Evolutionary conservation across 1,140 invertebrate genomes (phyloP).

Genomic region (Mesaphorura yosii): DNA sequence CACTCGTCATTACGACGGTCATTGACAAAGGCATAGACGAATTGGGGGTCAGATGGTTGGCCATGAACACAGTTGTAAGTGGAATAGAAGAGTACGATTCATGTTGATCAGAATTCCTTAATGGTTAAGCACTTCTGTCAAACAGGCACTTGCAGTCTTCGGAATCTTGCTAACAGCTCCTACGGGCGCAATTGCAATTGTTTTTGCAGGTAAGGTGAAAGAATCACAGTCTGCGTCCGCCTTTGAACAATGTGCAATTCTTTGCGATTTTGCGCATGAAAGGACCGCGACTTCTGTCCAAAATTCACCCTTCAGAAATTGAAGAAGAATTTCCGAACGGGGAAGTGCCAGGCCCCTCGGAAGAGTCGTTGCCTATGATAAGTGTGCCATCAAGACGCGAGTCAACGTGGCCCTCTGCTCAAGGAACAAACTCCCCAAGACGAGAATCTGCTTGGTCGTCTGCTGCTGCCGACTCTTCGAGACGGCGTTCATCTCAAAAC

Average conservation of each 20-base stretch:
- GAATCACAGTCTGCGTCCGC: too few relatives aligned
- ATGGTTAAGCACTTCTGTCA: too few relatives aligned
- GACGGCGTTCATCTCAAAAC: too few relatives aligned
- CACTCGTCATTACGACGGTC: constrained; percentile 7
- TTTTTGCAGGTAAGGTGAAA: constrained; percentile 33
- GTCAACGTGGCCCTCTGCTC: background rate
- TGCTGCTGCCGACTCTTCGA: too few relatives aligned
- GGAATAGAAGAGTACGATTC: too few relatives aligned
- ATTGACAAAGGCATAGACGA: background rate
- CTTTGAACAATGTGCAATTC: too few relatives aligned
- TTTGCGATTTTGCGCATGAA: background rate
- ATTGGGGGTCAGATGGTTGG: background rate
- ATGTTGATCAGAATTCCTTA: too few relatives aligned
- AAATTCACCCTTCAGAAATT: background rate
- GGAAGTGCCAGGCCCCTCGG: background rate
- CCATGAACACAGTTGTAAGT: constrained; percentile 34
- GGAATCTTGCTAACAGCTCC: constrained; percentile 43
- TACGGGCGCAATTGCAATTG: constrained; percentile 38
- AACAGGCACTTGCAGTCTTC: constrained; percentile 41
- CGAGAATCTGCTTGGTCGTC: too few relatives aligned
- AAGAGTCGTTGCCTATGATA: background rate
- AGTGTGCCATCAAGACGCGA: background rate
- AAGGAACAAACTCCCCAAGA: background rate
- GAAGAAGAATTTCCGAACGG: constrained; percentile 15
- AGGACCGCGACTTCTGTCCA: background rate